These are phyloP conservation scores for Julus scandinavius DNA, from an alignment of 2,888 invertebrate species.

Conservation along the genomic window DNA sequence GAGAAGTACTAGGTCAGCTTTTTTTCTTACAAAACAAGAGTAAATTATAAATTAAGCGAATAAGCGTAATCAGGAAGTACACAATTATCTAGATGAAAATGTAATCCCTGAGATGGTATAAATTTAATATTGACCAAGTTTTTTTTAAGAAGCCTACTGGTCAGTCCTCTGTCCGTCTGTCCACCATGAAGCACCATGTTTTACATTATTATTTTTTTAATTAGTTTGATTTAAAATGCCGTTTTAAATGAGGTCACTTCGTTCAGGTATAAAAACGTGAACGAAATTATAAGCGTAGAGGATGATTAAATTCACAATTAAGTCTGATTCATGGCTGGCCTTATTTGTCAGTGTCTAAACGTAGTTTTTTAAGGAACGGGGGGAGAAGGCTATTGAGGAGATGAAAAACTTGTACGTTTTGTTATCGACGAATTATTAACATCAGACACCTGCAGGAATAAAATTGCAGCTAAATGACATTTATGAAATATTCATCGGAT, in stretches of 20 bases:
- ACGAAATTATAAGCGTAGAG: slow-evolving; percentile 10
- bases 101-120: neutral
- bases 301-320: slow-evolving; percentile 42
- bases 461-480: neutral
- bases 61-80: slow-evolving; percentile 11
- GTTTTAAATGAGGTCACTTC: slow-evolving; percentile 9
- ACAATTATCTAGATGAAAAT: neutral
- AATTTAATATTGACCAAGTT: slow-evolving; percentile 27
- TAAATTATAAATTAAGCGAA: neutral
- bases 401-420: neutral
- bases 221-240: neutral
- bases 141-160: neutral
- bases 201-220: neutral
- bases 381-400: neutral
- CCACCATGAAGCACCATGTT: slow-evolving; percentile 32
- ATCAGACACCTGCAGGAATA: too few species aligned
- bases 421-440: neutral
- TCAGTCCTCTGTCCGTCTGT: slow-evolving; percentile 7
- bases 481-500: slow-evolving; percentile 16
- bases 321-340: slow-evolving; percentile 42
- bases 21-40: neutral
- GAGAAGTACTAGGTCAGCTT: slow-evolving; percentile 34
- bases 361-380: neutral
- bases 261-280: slow-evolving; percentile 21
- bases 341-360: slow-evolving; percentile 35